These are phyloP conservation scores for Zosterops japonicus DNA, from an alignment of 2,113 vertebrate species.

Conservation along the genomic window DNA sequence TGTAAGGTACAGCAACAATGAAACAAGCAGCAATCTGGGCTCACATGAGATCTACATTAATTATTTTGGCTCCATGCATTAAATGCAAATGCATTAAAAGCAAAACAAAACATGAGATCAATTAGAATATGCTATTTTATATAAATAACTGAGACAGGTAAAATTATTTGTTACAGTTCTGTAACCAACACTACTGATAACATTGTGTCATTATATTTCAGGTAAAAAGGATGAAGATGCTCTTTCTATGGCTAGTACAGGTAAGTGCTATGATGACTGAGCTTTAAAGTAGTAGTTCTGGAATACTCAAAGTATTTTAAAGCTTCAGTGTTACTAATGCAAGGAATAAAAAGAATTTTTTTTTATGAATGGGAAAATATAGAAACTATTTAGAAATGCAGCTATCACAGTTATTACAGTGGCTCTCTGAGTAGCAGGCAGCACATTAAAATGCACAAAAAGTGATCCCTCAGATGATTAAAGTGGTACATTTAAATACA, in stretches of 20 bases:
- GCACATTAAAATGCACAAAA: neutral
- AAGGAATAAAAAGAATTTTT: neutral
- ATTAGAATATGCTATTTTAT: neutral
- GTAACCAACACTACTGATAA: neutral
- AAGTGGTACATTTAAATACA: no score
- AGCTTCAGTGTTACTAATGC: neutral
- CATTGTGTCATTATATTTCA: constrained; percentile 55
- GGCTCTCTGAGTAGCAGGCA: neutral
- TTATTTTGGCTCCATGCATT: neutral
- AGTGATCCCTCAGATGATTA: neutral
- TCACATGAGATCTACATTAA: neutral
- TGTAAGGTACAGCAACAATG: neutral
- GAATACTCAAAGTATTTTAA: neutral
- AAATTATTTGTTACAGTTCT: neutral
- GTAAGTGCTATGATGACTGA: constrained; percentile 58
- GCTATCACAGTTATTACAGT: neutral
- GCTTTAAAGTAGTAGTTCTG: neutral
- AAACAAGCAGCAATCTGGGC: neutral
- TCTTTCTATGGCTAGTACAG: constrained; percentile 69
- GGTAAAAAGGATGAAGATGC: constrained; percentile 60
- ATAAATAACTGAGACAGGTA: neutral
- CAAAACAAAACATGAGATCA: neutral
- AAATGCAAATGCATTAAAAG: neutral
- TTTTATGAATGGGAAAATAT: neutral
- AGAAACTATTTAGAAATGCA: neutral